A percentile compares a stretch with the other conserved stretches of the same genome.
Conservation (phyloP, 2,113 vertebrate genomes). For the Spea bombifrons region DNA sequence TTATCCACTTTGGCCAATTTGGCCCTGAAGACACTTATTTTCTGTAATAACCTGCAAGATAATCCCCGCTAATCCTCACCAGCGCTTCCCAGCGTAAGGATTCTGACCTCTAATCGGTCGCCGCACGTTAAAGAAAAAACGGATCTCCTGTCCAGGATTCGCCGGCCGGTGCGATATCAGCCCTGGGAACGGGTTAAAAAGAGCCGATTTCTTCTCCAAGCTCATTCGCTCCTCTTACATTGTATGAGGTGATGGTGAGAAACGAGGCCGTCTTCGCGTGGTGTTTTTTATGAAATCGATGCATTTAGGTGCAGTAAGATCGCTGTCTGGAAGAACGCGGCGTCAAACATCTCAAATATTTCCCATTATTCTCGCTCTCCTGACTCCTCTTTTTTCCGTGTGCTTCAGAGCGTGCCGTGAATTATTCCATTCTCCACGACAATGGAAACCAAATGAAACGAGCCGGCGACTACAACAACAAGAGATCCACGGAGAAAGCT, state of each 20-base stretch:
- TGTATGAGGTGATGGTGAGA: neutral
- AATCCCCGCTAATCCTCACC: conserved; percentile 39
- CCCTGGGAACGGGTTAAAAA: too few relatives aligned
- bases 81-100: conserved; percentile 21
- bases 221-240: neutral
- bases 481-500: neutral
- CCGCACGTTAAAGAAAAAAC: too few relatives aligned
- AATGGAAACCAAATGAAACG: neutral
- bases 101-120: conserved; percentile 29
- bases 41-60: conserved; percentile 38
- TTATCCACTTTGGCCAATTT: conserved; percentile 35
- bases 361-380: conserved; percentile 15
- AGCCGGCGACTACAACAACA: conserved; percentile 6
- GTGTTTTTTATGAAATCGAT: neutral
- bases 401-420: conserved; percentile 33
- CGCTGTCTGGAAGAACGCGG: conserved; percentile 5
- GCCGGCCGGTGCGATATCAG: too few relatives aligned
- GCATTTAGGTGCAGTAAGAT: conserved; percentile 27
- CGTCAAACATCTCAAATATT: conserved; percentile 25
- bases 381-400: conserved; percentile 24
- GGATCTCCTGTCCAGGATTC: too few relatives aligned
- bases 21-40: conserved; percentile 18
- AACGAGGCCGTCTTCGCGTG: neutral
- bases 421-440: conserved; percentile 5
- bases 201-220: neutral